A percentile compares a stretch with the other conserved stretches of the same genome.
These are phyloP conservation scores for Syritta pipiens DNA, from an alignment of 2,888 invertebrate genomes.

Conservation along the genomic window DNA sequence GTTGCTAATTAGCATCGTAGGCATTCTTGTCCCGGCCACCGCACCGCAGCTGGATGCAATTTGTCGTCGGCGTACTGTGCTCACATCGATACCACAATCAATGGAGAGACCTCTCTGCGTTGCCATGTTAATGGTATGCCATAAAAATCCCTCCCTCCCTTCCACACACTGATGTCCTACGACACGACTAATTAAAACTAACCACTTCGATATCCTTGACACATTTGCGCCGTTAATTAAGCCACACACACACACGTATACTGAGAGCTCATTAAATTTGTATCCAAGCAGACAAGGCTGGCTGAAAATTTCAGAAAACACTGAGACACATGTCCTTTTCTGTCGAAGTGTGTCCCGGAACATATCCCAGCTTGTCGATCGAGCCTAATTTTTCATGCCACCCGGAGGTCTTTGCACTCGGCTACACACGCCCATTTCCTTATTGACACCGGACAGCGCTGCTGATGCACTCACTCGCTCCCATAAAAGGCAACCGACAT, in stretches of 20 bases:
- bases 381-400: conserved; percentile 33
- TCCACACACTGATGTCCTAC: conserved; percentile 19
- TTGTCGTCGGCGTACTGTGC: no score
- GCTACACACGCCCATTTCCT: conserved; percentile 52
- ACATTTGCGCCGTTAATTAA: conserved; percentile 47
- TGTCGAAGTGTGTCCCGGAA: conserved; percentile 11
- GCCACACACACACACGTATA: not conserved
- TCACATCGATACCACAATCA: no score
- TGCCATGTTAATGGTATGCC: no score
- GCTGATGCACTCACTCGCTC: conserved; percentile 1
- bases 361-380: no score
- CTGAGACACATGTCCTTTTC: not conserved
- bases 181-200: conserved; percentile 43
- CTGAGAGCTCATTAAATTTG: no score
- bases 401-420: conserved; percentile 25
- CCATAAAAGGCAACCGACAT: conserved; percentile 5
- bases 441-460: conserved; percentile 37
- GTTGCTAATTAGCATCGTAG: no score
- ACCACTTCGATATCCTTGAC: conserved; percentile 45
- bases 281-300: no score
- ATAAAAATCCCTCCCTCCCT: conserved; percentile 18
- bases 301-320: not conserved
- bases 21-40: no score
- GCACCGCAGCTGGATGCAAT: no score
- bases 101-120: no score